phyloP scores from a whole-genome alignment of 2,888 invertebrate species.

The Cacoxenus indagator region DNA sequence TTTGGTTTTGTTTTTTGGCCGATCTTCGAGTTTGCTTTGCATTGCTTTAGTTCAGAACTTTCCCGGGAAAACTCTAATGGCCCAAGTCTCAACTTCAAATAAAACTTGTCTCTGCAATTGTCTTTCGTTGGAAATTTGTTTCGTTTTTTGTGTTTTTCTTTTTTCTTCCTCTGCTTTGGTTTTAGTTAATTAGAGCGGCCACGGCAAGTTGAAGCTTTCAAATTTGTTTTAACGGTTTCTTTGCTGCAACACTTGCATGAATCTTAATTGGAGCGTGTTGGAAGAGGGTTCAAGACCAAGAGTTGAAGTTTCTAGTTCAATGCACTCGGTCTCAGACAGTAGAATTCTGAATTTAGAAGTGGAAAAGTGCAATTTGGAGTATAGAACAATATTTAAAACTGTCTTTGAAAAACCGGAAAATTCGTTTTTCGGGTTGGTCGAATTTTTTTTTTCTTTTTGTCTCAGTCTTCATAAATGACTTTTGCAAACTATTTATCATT shows the following conservation, averaged over 20 bases:
- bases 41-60: constrained; percentile 18
- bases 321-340: constrained; percentile 29
- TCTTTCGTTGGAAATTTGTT: neutral
- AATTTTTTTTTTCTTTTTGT: too few relatives aligned
- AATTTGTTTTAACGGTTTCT: neutral
- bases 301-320: neutral
- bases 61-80: neutral
- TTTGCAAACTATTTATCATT: too few relatives aligned
- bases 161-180: neutral
- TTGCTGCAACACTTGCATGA: constrained; percentile 6
- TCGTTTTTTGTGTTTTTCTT: neutral
- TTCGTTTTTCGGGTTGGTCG: too few relatives aligned
- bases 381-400: too few relatives aligned
- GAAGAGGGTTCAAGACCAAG: neutral
- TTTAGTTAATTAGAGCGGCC: neutral
- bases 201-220: neutral
- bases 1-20: neutral
- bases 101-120: neutral
- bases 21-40: neutral
- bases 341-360: too few relatives aligned
- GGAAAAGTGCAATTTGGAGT: too few relatives aligned
- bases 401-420: too few relatives aligned
- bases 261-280: constrained; percentile 2
- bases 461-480: too few relatives aligned
- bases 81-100: neutral